These are phyloP conservation scores for Crotophaga sulcirostris DNA, from an alignment of 2,113 vertebrate species.

Conservation along the genomic window DNA sequence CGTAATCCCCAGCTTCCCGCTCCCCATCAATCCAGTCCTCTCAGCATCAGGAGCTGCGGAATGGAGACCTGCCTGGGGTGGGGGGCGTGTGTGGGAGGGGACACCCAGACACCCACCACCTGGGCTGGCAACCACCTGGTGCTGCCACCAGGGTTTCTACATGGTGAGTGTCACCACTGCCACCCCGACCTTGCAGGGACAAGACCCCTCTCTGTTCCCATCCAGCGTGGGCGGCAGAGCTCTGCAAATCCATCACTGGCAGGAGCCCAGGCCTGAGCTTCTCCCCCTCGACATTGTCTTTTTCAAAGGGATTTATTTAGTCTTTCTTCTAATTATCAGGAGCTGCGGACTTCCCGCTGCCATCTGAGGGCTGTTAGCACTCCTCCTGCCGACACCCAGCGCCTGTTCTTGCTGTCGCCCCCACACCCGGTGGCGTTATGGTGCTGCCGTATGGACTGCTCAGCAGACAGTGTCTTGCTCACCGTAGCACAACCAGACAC, in stretches of 20 bases:
- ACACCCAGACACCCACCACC: neutral
- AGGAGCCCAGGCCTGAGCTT: neutral
- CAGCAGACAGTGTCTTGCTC: neutral
- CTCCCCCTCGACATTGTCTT: neutral
- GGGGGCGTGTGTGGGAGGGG: neutral
- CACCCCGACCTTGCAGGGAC: neutral
- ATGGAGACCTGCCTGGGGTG: neutral
- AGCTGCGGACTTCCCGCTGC: neutral
- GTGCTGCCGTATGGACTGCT: neutral
- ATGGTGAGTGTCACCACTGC: rapidly evolving
- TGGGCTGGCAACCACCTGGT: neutral
- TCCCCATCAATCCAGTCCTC: neutral
- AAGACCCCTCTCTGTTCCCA: neutral
- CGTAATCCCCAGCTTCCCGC: conserved; percentile 4
- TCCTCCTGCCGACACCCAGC: neutral
- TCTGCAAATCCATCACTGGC: neutral
- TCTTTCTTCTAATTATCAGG: conserved; percentile 20
- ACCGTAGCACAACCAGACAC: rapidly evolving
- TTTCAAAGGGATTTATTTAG: neutral
- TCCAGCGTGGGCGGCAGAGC: rapidly evolving
- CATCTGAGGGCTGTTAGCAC: neutral
- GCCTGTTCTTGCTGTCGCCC: conserved; percentile 15
- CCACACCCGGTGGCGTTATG: neutral
- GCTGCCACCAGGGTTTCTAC: rapidly evolving
- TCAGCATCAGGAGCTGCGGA: rapidly evolving